These are phyloP conservation scores for Oxystoma pomonae DNA, from an alignment of 2,888 invertebrate species.

Conservation along the genomic window DNA sequence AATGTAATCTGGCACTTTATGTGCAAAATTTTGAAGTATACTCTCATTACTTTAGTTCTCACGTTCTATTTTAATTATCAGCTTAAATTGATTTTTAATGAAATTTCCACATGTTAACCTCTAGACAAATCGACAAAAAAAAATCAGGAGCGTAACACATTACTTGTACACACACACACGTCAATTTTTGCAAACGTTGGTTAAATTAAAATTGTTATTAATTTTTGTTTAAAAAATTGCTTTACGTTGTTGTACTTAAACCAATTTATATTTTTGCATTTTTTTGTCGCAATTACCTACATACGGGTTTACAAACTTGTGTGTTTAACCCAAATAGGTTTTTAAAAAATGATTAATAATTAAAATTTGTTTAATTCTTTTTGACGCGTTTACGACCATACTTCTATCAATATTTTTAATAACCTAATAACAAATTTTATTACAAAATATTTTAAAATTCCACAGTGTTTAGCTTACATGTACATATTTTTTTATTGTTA, in stretches of 20 bases:
- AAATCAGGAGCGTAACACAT: no score
- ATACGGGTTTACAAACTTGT: background rate
- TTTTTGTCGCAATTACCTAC: background rate
- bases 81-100: no score
- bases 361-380: constrained; percentile 26
- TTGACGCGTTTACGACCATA: constrained; percentile 17
- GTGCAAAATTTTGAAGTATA: no score
- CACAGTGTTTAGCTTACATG: no score
- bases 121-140: no score
- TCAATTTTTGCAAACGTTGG: background rate
- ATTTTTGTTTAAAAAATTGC: background rate
- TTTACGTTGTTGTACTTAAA: background rate
- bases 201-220: background rate
- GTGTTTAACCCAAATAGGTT: constrained; percentile 12
- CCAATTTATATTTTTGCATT: background rate
- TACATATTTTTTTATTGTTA: background rate
- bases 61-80: no score
- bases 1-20: no score
- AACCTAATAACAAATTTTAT: background rate
- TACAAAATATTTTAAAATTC: background rate
- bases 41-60: no score
- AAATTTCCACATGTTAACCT: no score
- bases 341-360: constrained; percentile 16
- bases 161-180: background rate
- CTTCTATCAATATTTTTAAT: background rate